Percentiles rank a stretch among this genome's conserved stretches.
phyloP scores from a whole-genome alignment of 2,888 invertebrate genomes.

The Calliopum simillimum region DNA sequence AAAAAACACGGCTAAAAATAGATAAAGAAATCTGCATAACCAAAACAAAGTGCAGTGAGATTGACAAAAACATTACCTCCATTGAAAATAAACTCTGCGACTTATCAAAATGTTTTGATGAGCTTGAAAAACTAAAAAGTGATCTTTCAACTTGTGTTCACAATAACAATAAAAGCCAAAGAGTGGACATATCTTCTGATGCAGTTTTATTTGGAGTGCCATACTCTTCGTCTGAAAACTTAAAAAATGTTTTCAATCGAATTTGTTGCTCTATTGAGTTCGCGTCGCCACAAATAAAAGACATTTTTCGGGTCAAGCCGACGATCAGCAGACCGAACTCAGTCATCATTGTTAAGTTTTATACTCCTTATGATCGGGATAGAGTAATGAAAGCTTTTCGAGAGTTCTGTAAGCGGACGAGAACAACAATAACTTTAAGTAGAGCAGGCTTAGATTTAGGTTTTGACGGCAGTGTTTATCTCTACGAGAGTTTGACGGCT shows the following conservation, averaged over 20 bases:
- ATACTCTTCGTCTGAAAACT: neutral
- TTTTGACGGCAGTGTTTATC: no score
- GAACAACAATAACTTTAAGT: no score
- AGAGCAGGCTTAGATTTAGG: no score
- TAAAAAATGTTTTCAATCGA: neutral
- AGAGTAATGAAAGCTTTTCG: no score
- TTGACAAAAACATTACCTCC: neutral
- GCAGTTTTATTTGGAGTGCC: conserved; percentile 10
- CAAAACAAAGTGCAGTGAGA: neutral
- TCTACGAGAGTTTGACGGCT: no score
- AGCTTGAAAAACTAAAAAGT: neutral
- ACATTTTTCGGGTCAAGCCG: conserved; percentile 1
- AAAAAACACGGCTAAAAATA: no score
- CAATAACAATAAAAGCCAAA: no score
- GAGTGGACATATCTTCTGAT: neutral
- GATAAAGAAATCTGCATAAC: no score
- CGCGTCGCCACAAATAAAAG: neutral
- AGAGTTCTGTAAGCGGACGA: no score
- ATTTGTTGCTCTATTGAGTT: neutral
- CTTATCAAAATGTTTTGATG: neutral
- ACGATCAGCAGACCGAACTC: neutral
- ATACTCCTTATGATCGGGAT: no score
- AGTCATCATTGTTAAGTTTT: no score
- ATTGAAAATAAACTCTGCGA: neutral
- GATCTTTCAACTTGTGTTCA: no score